Evolutionary conservation across 2,888 invertebrate genomes (phyloP).

Genomic region (Drosophila peninsularis): DNA sequence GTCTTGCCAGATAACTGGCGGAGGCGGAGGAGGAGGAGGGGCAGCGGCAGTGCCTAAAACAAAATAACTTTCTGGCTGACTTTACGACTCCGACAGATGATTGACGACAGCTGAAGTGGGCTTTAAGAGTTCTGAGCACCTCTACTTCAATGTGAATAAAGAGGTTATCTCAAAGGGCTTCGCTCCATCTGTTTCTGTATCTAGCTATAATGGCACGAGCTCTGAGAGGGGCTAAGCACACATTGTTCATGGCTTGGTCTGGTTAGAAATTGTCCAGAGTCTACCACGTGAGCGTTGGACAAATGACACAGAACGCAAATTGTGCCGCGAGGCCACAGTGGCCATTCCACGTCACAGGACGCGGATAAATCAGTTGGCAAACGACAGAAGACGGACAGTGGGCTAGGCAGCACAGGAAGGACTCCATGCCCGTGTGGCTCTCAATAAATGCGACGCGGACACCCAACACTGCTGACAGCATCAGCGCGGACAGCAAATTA

Average conservation of each 20-base stretch:
- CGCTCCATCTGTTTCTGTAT: background rate
- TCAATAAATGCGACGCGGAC: constrained; percentile 17
- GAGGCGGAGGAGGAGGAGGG: background rate
- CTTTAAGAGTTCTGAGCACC: background rate
- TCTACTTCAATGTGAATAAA: background rate
- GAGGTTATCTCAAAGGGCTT: background rate
- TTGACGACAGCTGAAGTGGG: constrained; percentile 20
- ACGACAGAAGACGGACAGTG: constrained; percentile 8
- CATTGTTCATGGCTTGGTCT: constrained; percentile 8
- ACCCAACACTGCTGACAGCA: constrained; percentile 16
- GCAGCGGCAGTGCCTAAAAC: background rate
- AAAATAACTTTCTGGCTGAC: constrained; percentile 1
- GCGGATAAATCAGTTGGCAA: constrained; percentile 31
- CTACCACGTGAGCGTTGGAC: constrained; percentile 7
- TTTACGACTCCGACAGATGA: constrained; percentile 35
- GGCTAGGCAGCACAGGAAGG: background rate
- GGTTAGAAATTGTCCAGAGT: constrained; percentile 38
- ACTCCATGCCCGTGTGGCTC: background rate
- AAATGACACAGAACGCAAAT: constrained; percentile 36
- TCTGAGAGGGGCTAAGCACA: background rate
- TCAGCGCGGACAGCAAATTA: constrained; percentile 56
- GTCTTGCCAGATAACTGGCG: background rate
- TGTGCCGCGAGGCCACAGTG: constrained; percentile 20
- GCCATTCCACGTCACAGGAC: constrained; percentile 28
- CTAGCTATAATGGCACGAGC: background rate